Evolutionary conservation across 2,797 vertebrate genomes (phyloP).

Genomic region (Cossypha heuglini): DNA sequence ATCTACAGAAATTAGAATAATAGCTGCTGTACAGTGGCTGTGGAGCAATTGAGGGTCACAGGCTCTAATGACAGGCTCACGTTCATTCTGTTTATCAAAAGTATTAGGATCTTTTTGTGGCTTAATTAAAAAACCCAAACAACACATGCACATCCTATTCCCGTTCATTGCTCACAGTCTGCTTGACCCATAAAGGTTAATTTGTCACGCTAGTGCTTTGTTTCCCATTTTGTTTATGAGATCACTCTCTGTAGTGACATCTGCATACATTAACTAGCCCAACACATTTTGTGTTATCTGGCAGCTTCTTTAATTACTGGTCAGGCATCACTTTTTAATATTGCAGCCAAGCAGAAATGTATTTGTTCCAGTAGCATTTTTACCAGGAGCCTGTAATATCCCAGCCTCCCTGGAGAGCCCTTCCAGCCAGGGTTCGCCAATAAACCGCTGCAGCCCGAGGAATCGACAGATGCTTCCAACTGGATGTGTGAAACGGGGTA

Average conservation of each 20-base stretch:
- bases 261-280: conserved; percentile 40
- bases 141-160: not conserved
- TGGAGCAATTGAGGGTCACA: not conserved
- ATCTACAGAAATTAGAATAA: not conserved
- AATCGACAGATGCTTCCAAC: conserved; percentile 72
- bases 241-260: conserved; percentile 52
- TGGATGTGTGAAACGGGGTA: conserved; percentile 43
- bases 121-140: not conserved
- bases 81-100: not conserved
- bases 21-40: not conserved
- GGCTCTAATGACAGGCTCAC: not conserved
- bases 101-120: not conserved
- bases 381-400: conserved; percentile 46
- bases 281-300: conserved; percentile 24
- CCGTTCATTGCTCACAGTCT: not conserved
- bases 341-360: conserved; percentile 57
- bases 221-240: conserved; percentile 39
- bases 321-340: conserved; percentile 55
- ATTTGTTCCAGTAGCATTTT: conserved; percentile 61
- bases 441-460: conserved; percentile 69
- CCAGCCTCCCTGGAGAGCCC: conserved; percentile 69
- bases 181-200: conserved; percentile 54
- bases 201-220: conserved; percentile 27
- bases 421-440: conserved; percentile 63
- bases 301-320: conserved; percentile 60